Base-by-base conservation (phyloP, 2,888 invertebrate genomes). In the Orthosia gothica region DNA sequence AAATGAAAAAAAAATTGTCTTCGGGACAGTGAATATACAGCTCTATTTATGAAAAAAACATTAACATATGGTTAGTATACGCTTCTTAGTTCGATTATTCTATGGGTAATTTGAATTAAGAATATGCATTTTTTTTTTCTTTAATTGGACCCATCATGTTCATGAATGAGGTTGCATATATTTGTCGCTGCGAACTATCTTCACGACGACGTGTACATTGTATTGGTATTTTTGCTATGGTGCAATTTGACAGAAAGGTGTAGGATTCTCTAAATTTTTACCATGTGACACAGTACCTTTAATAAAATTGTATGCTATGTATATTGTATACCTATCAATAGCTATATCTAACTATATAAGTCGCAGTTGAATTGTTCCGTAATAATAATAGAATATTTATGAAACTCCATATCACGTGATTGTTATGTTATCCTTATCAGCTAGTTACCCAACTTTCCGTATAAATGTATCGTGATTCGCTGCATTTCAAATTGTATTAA, bases 401-500 rank as follows among this genome's bases (percentile, higher is more conserved):
- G 57, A 76, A 83, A 75, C 68, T 70, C 32, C 45, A 55, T 59
- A 73, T 75, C 69, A 69, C 58, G 65, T 73, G 65, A 84, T 84
- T 83, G 61, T 82, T 73, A 83, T 79, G 70, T 75, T 79, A 74
- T 81, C 55, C 70, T 75, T 85, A 74, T 79, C 64, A 68, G 61
- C 70, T 66, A 70, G 81, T 80, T 82, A 84, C 76, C 74, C 74
- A 79, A 75, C 70, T 76, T 79, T 78, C 76, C 62, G 62, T 70
- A 61, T 64, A 72, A 79, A 81, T 81, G 78, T 86, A 76, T 81
- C 83, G 84, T 87, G 83, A 80, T 87, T 78, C 70, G 64, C 67
- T 86, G 88, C 88, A 89, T 91, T 90, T 89, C 77, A 86, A 82
- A 85, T 84, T 79, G 80, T 87, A 85, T 87, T 87, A 84, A 87